A percentile compares a stretch with the other conserved stretches of the same genome.
Evolutionary conservation across 1,140 invertebrate species (phyloP).

Genomic region (Homalodisca vitripennis): DNA sequence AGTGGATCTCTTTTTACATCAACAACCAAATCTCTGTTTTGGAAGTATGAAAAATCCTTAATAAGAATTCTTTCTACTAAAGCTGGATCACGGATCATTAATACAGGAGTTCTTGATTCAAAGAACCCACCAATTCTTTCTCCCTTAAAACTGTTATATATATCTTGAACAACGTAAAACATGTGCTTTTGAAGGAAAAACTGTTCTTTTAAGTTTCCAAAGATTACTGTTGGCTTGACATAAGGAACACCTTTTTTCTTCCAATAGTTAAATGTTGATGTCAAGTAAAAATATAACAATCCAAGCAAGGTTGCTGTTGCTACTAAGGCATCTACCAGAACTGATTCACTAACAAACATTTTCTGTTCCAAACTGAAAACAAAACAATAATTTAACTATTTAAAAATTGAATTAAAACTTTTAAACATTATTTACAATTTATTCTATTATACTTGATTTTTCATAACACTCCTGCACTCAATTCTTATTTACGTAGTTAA

Average conservation of each 20-base stretch:
- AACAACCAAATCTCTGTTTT: conserved; percentile 34
- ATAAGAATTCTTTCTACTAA: too few relatives aligned
- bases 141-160: conserved; percentile 31
- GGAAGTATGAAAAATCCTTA: too few relatives aligned
- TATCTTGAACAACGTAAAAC: not conserved
- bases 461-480: too few relatives aligned
- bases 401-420: too few relatives aligned
- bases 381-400: too few relatives aligned
- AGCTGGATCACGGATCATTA: conserved; percentile 45
- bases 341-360: not conserved
- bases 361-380: too few relatives aligned
- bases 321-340: not conserved
- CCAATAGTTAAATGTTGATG: too few relatives aligned
- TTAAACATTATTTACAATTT: too few relatives aligned
- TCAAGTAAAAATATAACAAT: too few relatives aligned
- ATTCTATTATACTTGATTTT: too few relatives aligned
- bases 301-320: too few relatives aligned
- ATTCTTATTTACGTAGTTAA: too few relatives aligned
- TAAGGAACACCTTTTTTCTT: conserved; percentile 46
- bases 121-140: conserved; percentile 42
- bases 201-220: conserved; percentile 44
- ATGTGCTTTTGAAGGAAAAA: conserved; percentile 10
- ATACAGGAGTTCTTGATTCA: conserved; percentile 34
- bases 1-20: conserved; percentile 51
- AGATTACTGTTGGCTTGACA: conserved; percentile 43